Conservation (phyloP, 2,888 invertebrate genomes). For the Smittia sp. region DNA sequence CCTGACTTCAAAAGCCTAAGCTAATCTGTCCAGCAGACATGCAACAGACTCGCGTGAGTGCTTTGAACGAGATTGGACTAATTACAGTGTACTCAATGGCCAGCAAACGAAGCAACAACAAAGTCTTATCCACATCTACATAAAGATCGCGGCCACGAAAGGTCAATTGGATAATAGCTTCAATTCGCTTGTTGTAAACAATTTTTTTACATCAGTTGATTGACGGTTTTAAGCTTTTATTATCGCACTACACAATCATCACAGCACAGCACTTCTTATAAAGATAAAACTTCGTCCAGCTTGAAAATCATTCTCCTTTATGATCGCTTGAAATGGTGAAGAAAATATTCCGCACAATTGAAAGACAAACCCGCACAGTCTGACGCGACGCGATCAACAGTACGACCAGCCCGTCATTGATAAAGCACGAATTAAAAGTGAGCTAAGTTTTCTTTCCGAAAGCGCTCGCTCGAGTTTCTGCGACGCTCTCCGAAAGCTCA, state of each 20-base stretch:
- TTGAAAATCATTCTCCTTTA: no score
- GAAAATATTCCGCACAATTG: background rate
- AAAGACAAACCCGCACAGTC: background rate
- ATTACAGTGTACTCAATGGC: background rate
- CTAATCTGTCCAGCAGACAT: background rate
- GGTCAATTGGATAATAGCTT: constrained; percentile 12
- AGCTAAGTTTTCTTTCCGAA: constrained; percentile 7
- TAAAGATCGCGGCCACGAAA: background rate
- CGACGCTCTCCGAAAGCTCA: background rate
- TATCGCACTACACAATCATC: background rate
- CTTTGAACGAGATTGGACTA: background rate
- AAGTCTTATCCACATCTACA: background rate
- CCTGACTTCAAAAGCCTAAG: no score
- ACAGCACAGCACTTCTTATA: no score
- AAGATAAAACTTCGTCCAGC: no score
- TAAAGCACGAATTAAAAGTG: constrained; percentile 38
- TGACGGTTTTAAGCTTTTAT: background rate
- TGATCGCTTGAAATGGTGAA: background rate
- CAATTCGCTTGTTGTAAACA: background rate
- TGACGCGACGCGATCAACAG: constrained; percentile 1
- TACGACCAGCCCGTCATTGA: constrained; percentile 31
- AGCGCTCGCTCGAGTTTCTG: constrained; percentile 7
- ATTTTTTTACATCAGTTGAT: background rate
- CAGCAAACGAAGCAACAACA: background rate
- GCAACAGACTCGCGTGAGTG: background rate